A percentile compares a stretch with the other conserved stretches of the same genome.
Conservation (phyloP, 2,888 invertebrate genomes). For the Rhaphigaster nebulosa region DNA sequence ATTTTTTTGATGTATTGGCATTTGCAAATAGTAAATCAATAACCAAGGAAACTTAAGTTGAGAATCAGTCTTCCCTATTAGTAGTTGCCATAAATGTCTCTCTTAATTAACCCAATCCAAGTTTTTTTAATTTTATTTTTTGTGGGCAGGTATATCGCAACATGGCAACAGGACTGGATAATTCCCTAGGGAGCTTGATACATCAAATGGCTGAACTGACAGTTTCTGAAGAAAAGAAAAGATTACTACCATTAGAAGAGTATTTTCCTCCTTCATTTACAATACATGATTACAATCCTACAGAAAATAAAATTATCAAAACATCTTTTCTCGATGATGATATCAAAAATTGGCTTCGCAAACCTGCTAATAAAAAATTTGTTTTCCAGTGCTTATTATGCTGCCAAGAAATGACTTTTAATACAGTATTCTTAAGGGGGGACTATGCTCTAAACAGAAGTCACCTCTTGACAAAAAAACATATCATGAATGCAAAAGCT, state of each 20-base stretch:
- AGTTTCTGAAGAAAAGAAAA: background rate
- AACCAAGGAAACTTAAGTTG: too few relatives aligned
- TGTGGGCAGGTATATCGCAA: background rate
- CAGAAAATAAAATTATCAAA: slow-evolving; percentile 5
- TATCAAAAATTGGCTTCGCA: slow-evolving; percentile 29
- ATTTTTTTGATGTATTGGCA: too few relatives aligned
- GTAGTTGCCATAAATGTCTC: too few relatives aligned
- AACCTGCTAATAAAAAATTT: background rate
- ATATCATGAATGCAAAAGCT: background rate
- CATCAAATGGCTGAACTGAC: background rate
- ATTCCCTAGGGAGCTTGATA: background rate
- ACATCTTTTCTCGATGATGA: background rate
- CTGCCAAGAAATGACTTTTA: slow-evolving; percentile 51
- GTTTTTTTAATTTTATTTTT: too few relatives aligned
- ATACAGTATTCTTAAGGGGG: slow-evolving; percentile 14
- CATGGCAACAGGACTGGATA: background rate
- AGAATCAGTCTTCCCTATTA: too few relatives aligned
- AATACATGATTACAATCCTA: slow-evolving; percentile 33
- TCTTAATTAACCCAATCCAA: too few relatives aligned
- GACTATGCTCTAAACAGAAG: slow-evolving; percentile 16
- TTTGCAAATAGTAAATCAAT: too few relatives aligned
- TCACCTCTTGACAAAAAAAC: slow-evolving; percentile 54
- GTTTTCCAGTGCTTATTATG: slow-evolving; percentile 56
- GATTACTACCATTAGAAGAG: background rate
- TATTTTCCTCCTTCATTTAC: slow-evolving; percentile 39